These are phyloP conservation scores for Geococcyx californianus DNA, from an alignment of 2,113 vertebrate genomes.

Conservation along the genomic window DNA sequence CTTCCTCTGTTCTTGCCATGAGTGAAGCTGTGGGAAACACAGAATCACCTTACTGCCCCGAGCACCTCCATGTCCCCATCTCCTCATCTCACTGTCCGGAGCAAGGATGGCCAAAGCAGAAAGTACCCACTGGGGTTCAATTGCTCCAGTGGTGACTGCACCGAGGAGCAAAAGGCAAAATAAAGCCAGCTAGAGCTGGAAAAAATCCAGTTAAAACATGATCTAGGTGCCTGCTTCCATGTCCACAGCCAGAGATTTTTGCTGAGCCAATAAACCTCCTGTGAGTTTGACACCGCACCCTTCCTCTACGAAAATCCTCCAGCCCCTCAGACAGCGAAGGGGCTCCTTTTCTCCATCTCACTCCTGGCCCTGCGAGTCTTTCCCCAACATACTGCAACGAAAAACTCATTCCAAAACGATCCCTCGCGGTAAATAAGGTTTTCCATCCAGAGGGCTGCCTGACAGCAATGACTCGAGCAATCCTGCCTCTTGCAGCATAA, in stretches of 20 bases:
- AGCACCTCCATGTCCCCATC: neutral
- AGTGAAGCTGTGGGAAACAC: neutral
- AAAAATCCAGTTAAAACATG: neutral
- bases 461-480: conserved; percentile 41
- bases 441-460: conserved; percentile 37
- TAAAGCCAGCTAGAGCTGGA: neutral
- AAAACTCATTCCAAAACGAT: conserved; percentile 5
- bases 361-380: neutral
- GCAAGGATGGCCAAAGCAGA: neutral
- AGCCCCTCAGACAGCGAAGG: neutral
- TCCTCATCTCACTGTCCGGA: neutral
- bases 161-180: neutral
- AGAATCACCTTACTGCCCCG: neutral
- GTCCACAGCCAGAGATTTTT: neutral
- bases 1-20: neutral
- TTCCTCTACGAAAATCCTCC: neutral
- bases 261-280: neutral
- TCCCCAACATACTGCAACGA: neutral
- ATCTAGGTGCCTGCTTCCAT: neutral
- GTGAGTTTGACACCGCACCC: neutral
- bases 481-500: conserved; percentile 23
- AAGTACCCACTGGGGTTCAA: neutral
- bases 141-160: neutral
- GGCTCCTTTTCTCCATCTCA: neutral
- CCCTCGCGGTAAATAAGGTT: neutral